These are phyloP conservation scores for Dicyrtomina minuta DNA, from an alignment of 2,888 invertebrate genomes.

Conservation along the genomic window DNA sequence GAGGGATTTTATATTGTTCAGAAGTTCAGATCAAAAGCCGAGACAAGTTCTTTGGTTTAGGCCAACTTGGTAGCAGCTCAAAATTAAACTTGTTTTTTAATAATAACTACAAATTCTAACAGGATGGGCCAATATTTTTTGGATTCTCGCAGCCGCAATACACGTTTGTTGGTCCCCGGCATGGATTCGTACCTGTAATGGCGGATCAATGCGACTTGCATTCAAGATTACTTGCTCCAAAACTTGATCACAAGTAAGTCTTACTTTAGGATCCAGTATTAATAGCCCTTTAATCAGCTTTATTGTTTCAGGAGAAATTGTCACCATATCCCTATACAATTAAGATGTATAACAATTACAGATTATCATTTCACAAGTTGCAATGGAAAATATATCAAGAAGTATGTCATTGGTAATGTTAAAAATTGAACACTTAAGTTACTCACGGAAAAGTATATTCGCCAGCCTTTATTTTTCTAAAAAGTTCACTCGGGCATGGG, in stretches of 20 bases:
- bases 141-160: too few species aligned
- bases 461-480: conserved; percentile 72
- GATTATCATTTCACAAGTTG: too few species aligned
- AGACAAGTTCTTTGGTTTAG: too few species aligned
- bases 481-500: conserved; percentile 70
- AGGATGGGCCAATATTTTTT: too few species aligned
- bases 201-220: conserved; percentile 13
- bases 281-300: conserved; percentile 68
- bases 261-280: conserved; percentile 67
- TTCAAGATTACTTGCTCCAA: conserved; percentile 59
- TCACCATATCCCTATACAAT: conserved; percentile 37
- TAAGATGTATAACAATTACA: too few species aligned
- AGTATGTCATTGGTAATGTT: background rate
- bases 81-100: too few species aligned
- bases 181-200: conserved; percentile 24
- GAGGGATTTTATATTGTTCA: too few species aligned
- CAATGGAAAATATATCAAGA: background rate
- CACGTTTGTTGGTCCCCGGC: too few species aligned
- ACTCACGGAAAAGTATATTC: conserved; percentile 68
- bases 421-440: background rate
- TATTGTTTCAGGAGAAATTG: conserved; percentile 67
- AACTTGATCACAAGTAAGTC: conserved; percentile 69
- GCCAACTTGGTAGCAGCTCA: too few species aligned
- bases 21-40: too few species aligned
- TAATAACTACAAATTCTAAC: too few species aligned